Percentiles rank a stretch among this genome's conserved stretches.
Conservation (phyloP, 2,797 vertebrate genomes). For the Steatocranus sp. region DNA sequence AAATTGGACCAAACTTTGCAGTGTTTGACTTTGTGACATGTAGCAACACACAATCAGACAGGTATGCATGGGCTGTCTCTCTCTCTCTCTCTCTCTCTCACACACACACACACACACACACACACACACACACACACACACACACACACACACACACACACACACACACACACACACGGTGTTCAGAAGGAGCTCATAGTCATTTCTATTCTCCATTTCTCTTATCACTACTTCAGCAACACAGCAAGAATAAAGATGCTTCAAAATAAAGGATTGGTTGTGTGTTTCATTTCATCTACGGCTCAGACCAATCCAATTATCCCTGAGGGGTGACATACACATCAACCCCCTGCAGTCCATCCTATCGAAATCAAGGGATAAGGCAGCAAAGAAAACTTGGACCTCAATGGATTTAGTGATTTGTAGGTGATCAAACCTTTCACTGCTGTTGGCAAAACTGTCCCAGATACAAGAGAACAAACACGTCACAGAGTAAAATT, state of each 20-base stretch:
- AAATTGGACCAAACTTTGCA: constrained; percentile 49
- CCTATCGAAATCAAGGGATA: constrained; percentile 11
- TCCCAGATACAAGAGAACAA: not conserved
- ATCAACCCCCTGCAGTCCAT: constrained; percentile 19
- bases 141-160: not conserved
- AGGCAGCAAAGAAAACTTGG: not conserved
- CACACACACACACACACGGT: not conserved
- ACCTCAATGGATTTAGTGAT: not conserved
- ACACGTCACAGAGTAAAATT: not conserved
- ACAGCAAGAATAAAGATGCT: not conserved
- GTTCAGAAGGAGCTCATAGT: not conserved
- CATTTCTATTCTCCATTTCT: constrained; percentile 3
- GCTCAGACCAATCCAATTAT: constrained; percentile 32
- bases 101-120: no score
- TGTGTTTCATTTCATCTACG: constrained; percentile 33
- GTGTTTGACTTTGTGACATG: constrained; percentile 30
- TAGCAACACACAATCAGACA: not conserved
- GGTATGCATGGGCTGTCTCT: not conserved
- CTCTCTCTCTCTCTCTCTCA: not conserved
- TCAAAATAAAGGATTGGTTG: not conserved
- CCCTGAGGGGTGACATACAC: constrained; percentile 4
- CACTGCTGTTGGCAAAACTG: not conserved
- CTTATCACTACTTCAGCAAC: constrained; percentile 6
- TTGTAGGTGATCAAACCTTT: not conserved
- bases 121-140: not conserved